Base-by-base conservation (phyloP, 2,888 invertebrate species). In the Caenorhabditis macrosperma region DNA sequence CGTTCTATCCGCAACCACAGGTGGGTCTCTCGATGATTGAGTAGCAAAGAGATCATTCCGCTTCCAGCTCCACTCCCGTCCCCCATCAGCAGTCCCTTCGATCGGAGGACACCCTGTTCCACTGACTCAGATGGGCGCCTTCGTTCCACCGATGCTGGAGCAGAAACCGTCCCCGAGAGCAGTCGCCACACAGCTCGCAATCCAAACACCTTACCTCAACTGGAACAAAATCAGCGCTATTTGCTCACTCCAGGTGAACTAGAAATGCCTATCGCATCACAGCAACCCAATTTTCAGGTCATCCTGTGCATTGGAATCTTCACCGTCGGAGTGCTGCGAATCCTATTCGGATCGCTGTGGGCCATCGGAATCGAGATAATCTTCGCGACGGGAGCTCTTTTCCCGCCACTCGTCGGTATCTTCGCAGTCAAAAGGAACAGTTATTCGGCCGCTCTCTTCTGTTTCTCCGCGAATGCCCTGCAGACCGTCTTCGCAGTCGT, bases 341-440 rank as follows among this genome's bases (percentile, higher is more conserved):
- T 80, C 38, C 22, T 80, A 2, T 67, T 33, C 17, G 76, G 80
- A 15, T 46, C 80, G 17, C 59, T 66, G 6, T 80, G 80, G 80
- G 80, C 76, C 2, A 67, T 80, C 24, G 80, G 80, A 28, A 63
- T 80, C 20, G 80, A 80, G 20, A 75, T 80, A 12, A 55, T 80
- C 35, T 80, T 76, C 24, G 75, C 80, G 20, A 76, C 76, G 7
- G 71, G 50, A 24, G 52, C 76, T 2, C 46, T 80, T 0, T 63
- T 80, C 59, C 80, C 80, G 12, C 38, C 80, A 24, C 59, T 80
- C 4, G 61, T 67, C 28, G 80, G 80, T 2, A 66, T 80, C 15
- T 75, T 67, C 55, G 66, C 80, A 22, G 80, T 76, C 9, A 61
- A 59, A 38, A 59, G 26, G n/a, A 41, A 41, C 22, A 80, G 67